A percentile compares a stretch with the other conserved stretches of the same genome.
Conservation (phyloP, 2,113 vertebrate genomes). For the Engystomops pustulosus region DNA sequence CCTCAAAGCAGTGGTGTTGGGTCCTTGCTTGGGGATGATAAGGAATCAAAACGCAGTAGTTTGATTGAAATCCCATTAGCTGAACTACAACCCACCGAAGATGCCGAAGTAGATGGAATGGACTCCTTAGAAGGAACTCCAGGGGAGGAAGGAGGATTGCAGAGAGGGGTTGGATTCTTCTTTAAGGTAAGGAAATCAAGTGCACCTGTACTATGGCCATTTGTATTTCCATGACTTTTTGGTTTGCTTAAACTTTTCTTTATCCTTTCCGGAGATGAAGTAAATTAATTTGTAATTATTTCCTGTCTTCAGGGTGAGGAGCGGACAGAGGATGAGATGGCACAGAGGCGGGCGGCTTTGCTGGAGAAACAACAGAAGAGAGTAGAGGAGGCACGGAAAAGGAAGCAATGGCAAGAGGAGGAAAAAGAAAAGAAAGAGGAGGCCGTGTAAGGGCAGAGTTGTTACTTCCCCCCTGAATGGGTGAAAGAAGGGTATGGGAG, state of each 20-base stretch:
- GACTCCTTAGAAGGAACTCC: slow-evolving; percentile 80
- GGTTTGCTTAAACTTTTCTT: not conserved
- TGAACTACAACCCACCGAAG: slow-evolving; percentile 71
- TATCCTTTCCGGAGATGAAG: not conserved
- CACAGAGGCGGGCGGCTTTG: slow-evolving; percentile 81
- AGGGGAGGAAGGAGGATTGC: slow-evolving; percentile 69
- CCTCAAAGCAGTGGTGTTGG: slow-evolving; percentile 64
- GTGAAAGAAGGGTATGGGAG: not conserved
- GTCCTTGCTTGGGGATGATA: slow-evolving; percentile 56
- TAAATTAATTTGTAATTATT: not conserved
- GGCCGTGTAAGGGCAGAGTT: slow-evolving; percentile 62
- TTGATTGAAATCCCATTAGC: slow-evolving; percentile 86
- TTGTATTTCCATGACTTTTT: not conserved
- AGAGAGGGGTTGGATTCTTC: slow-evolving; percentile 82
- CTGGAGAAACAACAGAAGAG: slow-evolving; percentile 88
- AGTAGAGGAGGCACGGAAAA: slow-evolving; percentile 80
- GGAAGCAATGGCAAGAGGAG: slow-evolving; percentile 84
- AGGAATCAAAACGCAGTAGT: slow-evolving; percentile 72
- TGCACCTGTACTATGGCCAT: no score
- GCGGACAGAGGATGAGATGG: slow-evolving; percentile 86
- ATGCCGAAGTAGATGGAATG: slow-evolving; percentile 72
- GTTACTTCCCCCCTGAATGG: not conserved
- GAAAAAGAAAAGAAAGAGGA: slow-evolving; percentile 84
- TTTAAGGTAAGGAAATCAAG: slow-evolving; percentile 71
- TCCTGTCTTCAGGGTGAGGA: slow-evolving; percentile 72